Base-by-base conservation (phyloP, 2,113 vertebrate genomes). In the Tupaia tana region DNA sequence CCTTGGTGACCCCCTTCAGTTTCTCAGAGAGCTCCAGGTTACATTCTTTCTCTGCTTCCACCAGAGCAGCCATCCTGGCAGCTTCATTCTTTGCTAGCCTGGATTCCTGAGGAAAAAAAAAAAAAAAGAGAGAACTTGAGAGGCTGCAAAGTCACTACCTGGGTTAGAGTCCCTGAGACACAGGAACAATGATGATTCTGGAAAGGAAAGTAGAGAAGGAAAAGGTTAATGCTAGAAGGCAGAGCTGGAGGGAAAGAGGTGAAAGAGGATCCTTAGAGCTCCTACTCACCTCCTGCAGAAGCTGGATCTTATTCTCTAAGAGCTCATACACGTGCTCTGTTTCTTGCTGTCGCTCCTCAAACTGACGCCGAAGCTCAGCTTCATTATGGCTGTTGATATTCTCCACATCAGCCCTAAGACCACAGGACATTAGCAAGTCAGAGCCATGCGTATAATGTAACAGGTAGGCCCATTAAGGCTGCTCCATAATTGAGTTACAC, bases 301-400 rank as follows among this genome's bases (percentile, higher is more conserved):
- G 98, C 96, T 99, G 99, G 61, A 99, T 99, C 98, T 99, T 99
- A 95, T 98, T 98, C 86, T 99, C 98, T 94, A 99, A 98, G 91
- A 99, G 97, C 88, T 99, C 99, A 0, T 99, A 99, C 83, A 98
- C 98, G 0, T 99, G 99, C 89, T 98, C 98, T 0, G 99, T 99
- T 95, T 99, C 99, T 93, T 98, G 98, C 97, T 99, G 99, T 9
- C 66, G 97, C 90, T 99, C 99, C 31, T 98, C 98, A 92, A 98
- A 98, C 96, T 98, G 98, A 81, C 97, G 98, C 96, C 90, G 98
- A 86, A 99, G 98, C 9, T 98, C 98, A 0, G 98, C 98, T 92
- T 99, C 99, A 98, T 98, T 99, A 95, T 98, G 98, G 98, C 97
- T 98, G 8, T 98, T 98, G 97, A 98, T 94, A 66, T 94, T 98